A percentile compares a stretch with the other conserved stretches of the same genome.
Conservation (phyloP, 1,140 invertebrate species). For the Caenorhabditis remanei region DNA sequence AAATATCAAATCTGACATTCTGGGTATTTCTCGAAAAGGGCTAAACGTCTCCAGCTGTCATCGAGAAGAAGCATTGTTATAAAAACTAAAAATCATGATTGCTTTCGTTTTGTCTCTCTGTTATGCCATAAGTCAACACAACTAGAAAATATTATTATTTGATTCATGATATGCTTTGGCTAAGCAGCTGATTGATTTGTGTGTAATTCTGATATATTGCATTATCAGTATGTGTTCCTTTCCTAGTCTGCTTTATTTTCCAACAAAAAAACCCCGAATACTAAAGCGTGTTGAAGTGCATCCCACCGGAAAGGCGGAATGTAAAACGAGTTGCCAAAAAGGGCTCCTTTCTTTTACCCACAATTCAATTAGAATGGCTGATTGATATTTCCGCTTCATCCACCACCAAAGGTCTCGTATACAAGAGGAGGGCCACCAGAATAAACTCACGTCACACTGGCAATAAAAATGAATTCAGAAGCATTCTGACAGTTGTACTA, state of each 20-base stretch:
- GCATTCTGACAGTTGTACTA: background rate
- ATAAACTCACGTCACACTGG: slow-evolving; percentile 11
- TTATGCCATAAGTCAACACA: background rate
- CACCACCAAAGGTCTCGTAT: background rate
- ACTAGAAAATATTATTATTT: background rate
- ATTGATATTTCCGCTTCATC: slow-evolving; percentile 50
- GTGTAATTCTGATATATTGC: background rate
- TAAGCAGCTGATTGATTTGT: too few species aligned
- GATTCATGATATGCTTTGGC: too few species aligned
- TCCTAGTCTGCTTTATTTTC: background rate
- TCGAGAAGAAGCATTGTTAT: background rate
- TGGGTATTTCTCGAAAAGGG: background rate
- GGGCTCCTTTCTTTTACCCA: background rate
- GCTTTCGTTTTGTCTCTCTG: background rate
- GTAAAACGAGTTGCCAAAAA: background rate
- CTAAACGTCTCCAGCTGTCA: background rate
- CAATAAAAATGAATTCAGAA: background rate
- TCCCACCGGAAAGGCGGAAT: slow-evolving; percentile 5
- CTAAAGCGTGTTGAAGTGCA: background rate
- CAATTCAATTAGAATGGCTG: slow-evolving; percentile 37
- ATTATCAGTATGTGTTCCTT: background rate
- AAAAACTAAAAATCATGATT: slow-evolving; percentile 11
- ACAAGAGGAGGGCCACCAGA: background rate
- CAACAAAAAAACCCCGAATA: background rate
- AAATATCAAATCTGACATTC: background rate